Evolutionary conservation across 2,797 vertebrate species (phyloP), one percentile per base, ranked within the genome.

Genomic region (Sebastes iracundus): DNA sequence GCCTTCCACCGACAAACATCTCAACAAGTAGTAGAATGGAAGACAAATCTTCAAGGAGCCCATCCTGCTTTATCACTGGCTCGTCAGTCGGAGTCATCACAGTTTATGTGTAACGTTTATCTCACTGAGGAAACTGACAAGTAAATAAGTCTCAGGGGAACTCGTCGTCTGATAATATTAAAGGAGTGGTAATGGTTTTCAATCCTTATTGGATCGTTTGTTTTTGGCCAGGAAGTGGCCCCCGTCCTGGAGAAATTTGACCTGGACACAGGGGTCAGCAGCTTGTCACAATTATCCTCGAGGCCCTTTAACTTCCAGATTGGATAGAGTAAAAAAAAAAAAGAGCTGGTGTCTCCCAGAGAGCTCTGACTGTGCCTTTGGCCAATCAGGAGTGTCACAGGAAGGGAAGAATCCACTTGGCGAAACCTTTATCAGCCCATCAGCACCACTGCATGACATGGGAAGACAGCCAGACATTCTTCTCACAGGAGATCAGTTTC

Each of bases 391-490:
- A 89, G 78, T 89, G 91, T 90, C 89, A 87, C 88, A 86, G 89
- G 86, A 92, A 89, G 70, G 76, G 79, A 88, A 79, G 79, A 88
- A 85, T 88, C 79, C 84, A 88, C 80, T 88, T 93, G 89, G 91
- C 74, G 82, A 80, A 82, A 79, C 87, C 82, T 88, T 93, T 93
- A 93, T 93, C 93, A 90, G 89, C 77, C 90, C 88, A 93, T 94
- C 94, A 94, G 88, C 88, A 83, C 77, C 77, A 66, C 83, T 87
- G 82, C 84, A 87, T 90, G 90, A 89, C 89, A 84, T 67, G 85
- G 90, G 92, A 93, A 85, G 87, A 88, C 88, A 87, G 88, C 86
- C 93, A 94, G 92, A 90, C 90, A 86, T 90, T 88, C 91, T 88
- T 89, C 89, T 91, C 76, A 65, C 84, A 90, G 84, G 80, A 91